Evolutionary conservation across 2,113 vertebrate genomes (phyloP), one percentile per base, ranked within the genome.

Genomic region (Apodemus sylvaticus): DNA sequence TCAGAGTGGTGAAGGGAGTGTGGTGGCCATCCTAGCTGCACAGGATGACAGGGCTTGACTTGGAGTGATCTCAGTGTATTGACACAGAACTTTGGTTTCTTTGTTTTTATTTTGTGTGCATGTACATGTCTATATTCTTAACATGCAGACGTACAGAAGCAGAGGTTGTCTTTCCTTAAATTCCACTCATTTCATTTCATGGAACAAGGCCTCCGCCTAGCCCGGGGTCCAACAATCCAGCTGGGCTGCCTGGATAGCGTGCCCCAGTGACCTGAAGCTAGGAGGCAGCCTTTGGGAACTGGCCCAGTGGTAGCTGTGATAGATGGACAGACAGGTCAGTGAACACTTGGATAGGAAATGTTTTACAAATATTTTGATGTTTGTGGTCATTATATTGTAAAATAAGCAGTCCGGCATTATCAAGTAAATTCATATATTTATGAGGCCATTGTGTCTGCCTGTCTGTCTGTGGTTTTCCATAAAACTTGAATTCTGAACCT

Each of bases 21-120:
- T 22, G 31, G 45, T 55, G 64, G 19, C 62, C 73, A 19, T 19
- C 42, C 12, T 14, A 22, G 12, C 45, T 64, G 20, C 20, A 14
- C 22, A 29, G 58, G 73, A 66, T 55, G n/a, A 64, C 77, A 17
- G 19, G 68, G 0, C 77, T 78, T 60, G 24, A 31, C 62, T 62
- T 2, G 3, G 17, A 73, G 26, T 68, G 12, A 71, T 29, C n/a
- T 94, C 77, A 34, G 48, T 83, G 22, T 82, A 94, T 76, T 64
- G 51, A 82, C 74, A 79, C 77, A 45, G 7, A 81, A 55, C 53
- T 79, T 88, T 89, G 20, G 89, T n/a, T 95, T 91, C 16, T 82
- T 64, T 85, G 26, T 58, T 78, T 34, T 51, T 17, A 14, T 17
- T 53, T 17, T 34, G 16, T 53, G 45, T 79, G 48, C 31, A 29